Conservation (phyloP, 92 coral and sea anemone genomes). For the Epizoanthus stellaris region DNA sequence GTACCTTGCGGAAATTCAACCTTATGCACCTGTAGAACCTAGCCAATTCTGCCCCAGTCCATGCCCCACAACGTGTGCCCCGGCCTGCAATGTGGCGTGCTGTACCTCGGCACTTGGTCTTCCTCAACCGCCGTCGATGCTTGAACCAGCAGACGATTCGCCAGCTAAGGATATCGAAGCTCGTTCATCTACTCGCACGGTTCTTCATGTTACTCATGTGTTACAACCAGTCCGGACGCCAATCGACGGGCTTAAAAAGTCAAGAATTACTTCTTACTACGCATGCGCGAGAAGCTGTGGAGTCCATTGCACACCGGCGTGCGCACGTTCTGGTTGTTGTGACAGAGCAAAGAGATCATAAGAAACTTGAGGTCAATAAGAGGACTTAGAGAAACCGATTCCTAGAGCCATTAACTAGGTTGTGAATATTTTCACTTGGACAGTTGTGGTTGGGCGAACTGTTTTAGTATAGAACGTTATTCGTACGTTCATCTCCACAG, state of each 20-base stretch:
- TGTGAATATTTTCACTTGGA: background rate
- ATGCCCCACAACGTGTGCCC: conserved; percentile 78
- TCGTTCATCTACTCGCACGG: conserved; percentile 83
- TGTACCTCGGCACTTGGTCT: conserved; percentile 84
- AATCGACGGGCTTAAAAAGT: conserved; percentile 41
- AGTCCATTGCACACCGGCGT: conserved; percentile 89
- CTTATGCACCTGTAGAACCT: conserved; percentile 25
- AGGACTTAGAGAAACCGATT: background rate
- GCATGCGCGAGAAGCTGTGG: conserved; percentile 84
- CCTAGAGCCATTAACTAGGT: background rate
- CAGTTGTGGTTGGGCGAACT: background rate
- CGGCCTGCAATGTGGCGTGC: conserved; percentile 81
- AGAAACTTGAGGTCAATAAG: background rate
- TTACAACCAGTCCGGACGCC: conserved; percentile 64
- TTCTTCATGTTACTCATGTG: conserved; percentile 81
- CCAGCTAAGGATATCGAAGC: conserved; percentile 52
- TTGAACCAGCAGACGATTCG: conserved; percentile 37
- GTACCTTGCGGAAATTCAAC: conserved; percentile 29
- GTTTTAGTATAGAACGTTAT: background rate
- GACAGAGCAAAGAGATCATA: conserved; percentile 46
- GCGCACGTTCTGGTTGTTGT: conserved; percentile 97
- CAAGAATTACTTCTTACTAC: conserved; percentile 19
- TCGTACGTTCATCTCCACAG: background rate
- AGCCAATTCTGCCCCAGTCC: conserved; percentile 69
- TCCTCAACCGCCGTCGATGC: conserved; percentile 36